Evolutionary conservation across 1,140 invertebrate genomes (phyloP).

Genomic region (Hesperophylax magnus): DNA sequence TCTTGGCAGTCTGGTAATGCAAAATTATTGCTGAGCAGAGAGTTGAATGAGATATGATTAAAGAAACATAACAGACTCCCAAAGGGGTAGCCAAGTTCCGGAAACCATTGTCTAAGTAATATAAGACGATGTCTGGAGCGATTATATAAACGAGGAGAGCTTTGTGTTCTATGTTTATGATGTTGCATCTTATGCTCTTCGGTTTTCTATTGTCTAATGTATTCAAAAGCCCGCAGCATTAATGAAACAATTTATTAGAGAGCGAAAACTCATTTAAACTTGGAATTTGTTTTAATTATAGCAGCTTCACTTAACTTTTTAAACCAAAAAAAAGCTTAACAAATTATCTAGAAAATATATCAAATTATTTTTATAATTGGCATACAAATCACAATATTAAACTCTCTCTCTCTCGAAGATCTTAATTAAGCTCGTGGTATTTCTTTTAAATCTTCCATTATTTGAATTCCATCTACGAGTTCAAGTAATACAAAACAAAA

Average conservation of each 20-base stretch:
- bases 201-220: slow-evolving; percentile 21
- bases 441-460: too few relatives aligned
- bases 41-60: slow-evolving; percentile 48
- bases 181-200: slow-evolving; percentile 24
- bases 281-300: too few relatives aligned
- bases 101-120: slow-evolving; percentile 40
- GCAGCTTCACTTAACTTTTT: too few relatives aligned
- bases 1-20: slow-evolving; percentile 26
- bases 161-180: slow-evolving; percentile 30
- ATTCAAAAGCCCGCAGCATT: background rate
- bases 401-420: too few relatives aligned
- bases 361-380: too few relatives aligned
- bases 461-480: too few relatives aligned
- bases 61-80: slow-evolving; percentile 52
- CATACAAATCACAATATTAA: too few relatives aligned
- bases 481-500: too few relatives aligned
- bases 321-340: too few relatives aligned
- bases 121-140: slow-evolving; percentile 34
- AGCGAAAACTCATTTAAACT: background rate
- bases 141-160: slow-evolving; percentile 30
- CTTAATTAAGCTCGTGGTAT: too few relatives aligned
- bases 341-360: too few relatives aligned
- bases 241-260: slow-evolving; percentile 19
- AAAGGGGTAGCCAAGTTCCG: slow-evolving; percentile 37
- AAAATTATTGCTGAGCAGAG: slow-evolving; percentile 36